A percentile compares a stretch with the other conserved stretches of the same genome.
Conservation (phyloP, 2,113 vertebrate species). For the Neodontobutis hainanensis region DNA sequence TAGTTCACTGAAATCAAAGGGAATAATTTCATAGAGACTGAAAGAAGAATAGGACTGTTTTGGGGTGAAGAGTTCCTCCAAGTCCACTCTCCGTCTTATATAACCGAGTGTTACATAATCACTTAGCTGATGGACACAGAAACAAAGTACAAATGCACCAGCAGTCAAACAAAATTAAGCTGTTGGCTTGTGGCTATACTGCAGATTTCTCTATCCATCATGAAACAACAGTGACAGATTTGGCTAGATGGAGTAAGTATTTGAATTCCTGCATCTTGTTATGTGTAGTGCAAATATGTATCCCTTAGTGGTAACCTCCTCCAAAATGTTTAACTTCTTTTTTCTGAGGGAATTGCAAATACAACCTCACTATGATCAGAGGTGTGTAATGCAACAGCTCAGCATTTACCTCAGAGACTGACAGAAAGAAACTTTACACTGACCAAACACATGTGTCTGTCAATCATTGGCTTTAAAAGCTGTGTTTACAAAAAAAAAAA, state of each 20-base stretch:
- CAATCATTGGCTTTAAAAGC: constrained; percentile 27
- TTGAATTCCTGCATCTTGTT: too few species aligned
- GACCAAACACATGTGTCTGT: constrained; percentile 41
- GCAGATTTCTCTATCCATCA: neutral
- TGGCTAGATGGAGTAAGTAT: neutral
- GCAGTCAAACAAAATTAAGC: constrained; percentile 6
- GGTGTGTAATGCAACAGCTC: constrained; percentile 10
- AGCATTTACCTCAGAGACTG: constrained; percentile 6
- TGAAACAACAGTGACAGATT: neutral
- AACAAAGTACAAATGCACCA: constrained; percentile 2
- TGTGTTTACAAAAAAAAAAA: constrained; percentile 11
- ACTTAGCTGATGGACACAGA: constrained; percentile 22
- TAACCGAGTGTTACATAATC: constrained; percentile 60
- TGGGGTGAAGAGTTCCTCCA: constrained; percentile 8
- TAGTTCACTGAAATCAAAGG: neutral
- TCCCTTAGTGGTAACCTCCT: too few species aligned
- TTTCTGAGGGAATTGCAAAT: neutral
- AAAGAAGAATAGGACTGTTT: constrained; percentile 15
- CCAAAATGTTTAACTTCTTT: too few species aligned
- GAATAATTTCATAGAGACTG: neutral
- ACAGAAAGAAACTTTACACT: constrained; percentile 21
- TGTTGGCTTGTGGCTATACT: constrained; percentile 3
- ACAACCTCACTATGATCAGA: neutral
- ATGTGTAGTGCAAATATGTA: too few species aligned
- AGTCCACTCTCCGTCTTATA: constrained; percentile 23